phyloP scores from a whole-genome alignment of 1,140 invertebrate genomes.

The Zophobas morio region DNA sequence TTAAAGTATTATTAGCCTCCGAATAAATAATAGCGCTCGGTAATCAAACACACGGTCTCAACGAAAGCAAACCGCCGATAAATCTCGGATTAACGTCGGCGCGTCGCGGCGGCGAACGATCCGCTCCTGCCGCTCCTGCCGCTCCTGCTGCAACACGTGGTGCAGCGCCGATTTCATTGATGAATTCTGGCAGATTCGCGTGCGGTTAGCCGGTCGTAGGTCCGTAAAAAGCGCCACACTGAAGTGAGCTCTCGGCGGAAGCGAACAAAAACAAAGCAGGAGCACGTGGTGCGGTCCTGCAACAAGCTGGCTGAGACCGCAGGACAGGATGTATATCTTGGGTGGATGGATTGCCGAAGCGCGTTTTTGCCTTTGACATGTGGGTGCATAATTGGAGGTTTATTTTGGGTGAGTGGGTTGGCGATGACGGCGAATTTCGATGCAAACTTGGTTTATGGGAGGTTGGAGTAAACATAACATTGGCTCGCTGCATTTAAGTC shows the following conservation, averaged over 20 bases:
- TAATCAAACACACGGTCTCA: slow-evolving; percentile 33
- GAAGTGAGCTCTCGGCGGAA: slow-evolving; percentile 50
- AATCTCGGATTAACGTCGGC: neutral
- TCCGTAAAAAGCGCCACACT: slow-evolving; percentile 28
- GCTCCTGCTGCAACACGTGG: slow-evolving; percentile 9
- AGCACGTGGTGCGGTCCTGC: slow-evolving; percentile 55
- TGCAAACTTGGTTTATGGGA: too few species aligned
- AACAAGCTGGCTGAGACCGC: slow-evolving; percentile 32
- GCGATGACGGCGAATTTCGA: too few species aligned
- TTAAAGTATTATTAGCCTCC: slow-evolving; percentile 37
- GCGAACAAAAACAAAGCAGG: slow-evolving; percentile 56
- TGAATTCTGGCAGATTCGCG: slow-evolving; percentile 43
- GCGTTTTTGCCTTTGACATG: too few species aligned
- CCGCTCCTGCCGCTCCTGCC: too few species aligned
- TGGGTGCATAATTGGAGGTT: too few species aligned
- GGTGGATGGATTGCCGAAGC: too few species aligned
- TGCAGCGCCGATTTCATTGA: slow-evolving; percentile 38
- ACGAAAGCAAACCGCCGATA: slow-evolving; percentile 1
- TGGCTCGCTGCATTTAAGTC: too few species aligned
- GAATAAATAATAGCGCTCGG: slow-evolving; percentile 29
- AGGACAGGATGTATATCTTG: slow-evolving; percentile 50
- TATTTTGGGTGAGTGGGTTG: too few species aligned
- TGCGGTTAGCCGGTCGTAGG: slow-evolving; percentile 30
- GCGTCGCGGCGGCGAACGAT: too few species aligned
- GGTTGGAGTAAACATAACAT: too few species aligned